Percentiles rank a stretch among this genome's conserved stretches.
phyloP scores from a whole-genome alignment of 2,888 invertebrate species.

The Orthosia gothica region DNA sequence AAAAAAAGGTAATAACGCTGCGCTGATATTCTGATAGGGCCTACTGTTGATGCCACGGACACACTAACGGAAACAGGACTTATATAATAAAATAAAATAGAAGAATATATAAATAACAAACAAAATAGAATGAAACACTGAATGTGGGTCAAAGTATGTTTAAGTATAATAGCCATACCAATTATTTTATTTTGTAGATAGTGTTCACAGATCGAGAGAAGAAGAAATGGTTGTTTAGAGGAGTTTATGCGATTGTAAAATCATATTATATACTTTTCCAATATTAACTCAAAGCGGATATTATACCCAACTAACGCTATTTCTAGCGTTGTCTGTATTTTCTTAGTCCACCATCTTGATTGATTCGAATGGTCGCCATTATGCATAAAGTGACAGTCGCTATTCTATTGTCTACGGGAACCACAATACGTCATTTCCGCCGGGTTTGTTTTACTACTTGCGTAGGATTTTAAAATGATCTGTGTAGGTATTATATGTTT shows the following conservation, averaged over 20 bases:
- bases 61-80: too few relatives aligned
- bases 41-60: too few relatives aligned
- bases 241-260: background rate
- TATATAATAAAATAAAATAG: too few relatives aligned
- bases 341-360: constrained; percentile 53
- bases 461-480: constrained; percentile 25
- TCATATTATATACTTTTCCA: background rate
- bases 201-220: background rate
- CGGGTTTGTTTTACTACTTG: constrained; percentile 34
- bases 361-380: constrained; percentile 52
- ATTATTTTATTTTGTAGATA: too few relatives aligned
- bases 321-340: constrained; percentile 9
- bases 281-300: background rate
- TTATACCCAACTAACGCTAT: background rate
- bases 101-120: too few relatives aligned
- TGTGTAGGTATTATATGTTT: background rate
- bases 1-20: too few relatives aligned
- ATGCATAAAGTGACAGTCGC: constrained; percentile 53
- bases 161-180: too few relatives aligned
- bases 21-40: too few relatives aligned
- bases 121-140: too few relatives aligned
- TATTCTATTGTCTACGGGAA: constrained; percentile 54
- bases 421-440: constrained; percentile 58
- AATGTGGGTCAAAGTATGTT: too few relatives aligned
- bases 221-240: background rate